A percentile compares a stretch with the other conserved stretches of the same genome.
phyloP scores from a whole-genome alignment of 1,140 invertebrate species.

The Pseudobourletiella spinata region DNA sequence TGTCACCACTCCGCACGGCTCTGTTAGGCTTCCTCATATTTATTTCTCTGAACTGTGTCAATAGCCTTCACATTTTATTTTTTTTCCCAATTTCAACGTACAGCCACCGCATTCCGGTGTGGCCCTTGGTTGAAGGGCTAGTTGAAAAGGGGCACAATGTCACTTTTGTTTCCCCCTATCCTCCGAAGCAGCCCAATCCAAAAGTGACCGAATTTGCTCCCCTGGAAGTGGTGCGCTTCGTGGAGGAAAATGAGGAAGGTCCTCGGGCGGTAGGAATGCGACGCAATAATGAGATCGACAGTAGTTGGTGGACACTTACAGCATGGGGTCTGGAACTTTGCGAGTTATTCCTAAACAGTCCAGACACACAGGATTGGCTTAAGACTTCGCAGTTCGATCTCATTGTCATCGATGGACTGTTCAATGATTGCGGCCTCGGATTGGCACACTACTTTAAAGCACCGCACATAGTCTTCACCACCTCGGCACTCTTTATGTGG shows the following conservation, averaged over 20 bases:
- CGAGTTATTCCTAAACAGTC: not conserved
- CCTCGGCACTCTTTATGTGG: not conserved
- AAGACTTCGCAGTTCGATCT: slow-evolving; percentile 35
- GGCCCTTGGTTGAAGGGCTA: slow-evolving; percentile 16
- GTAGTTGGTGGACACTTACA: not conserved
- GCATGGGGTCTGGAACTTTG: not conserved
- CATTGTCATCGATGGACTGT: slow-evolving; percentile 37
- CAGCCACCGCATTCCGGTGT: slow-evolving; percentile 20
- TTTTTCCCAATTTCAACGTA: slow-evolving; percentile 22
- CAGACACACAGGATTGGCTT: not conserved
- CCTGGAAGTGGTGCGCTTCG: not conserved
- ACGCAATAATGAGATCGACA: not conserved
- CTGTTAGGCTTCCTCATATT: no score
- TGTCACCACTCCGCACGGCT: no score
- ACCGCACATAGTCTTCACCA: slow-evolving; percentile 10
- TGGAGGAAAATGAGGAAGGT: slow-evolving; percentile 2
- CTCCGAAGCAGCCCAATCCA: slow-evolving; percentile 13
- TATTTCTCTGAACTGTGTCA: no score
- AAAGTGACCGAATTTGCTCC: slow-evolving; percentile 19
- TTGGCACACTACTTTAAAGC: slow-evolving; percentile 26
- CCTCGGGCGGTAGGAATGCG: not conserved
- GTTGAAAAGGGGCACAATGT: slow-evolving; percentile 21
- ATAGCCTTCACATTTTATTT: slow-evolving; percentile 19
- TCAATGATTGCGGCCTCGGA: slow-evolving; percentile 35
- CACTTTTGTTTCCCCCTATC: slow-evolving; percentile 13